These are phyloP conservation scores for Penelope pileata DNA, from an alignment of 2,113 vertebrate species.

Conservation along the genomic window DNA sequence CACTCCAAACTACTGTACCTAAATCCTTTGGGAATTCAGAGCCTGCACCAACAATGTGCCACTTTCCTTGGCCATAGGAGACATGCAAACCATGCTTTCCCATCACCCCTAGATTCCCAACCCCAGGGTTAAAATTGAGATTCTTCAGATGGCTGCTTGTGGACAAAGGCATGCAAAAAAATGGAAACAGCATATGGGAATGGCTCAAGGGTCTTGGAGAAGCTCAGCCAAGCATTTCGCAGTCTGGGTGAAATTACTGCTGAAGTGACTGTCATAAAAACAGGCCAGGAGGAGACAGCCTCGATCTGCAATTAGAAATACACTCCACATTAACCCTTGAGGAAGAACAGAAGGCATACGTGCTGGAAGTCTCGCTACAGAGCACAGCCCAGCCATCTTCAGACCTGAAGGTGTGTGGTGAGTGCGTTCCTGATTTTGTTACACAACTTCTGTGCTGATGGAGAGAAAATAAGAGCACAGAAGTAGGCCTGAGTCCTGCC, in stretches of 20 bases:
- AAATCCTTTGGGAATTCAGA: neutral
- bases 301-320: accelerated
- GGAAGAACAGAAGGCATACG: neutral
- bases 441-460: neutral
- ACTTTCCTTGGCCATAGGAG: no score
- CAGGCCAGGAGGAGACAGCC: neutral
- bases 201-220: neutral
- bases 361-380: neutral
- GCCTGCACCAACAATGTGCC: neutral
- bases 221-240: neutral
- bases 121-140: neutral
- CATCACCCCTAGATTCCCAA: neutral
- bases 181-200: neutral
- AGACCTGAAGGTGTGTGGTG: neutral
- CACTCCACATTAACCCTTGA: neutral
- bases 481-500: neutral
- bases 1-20: neutral
- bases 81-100: neutral
- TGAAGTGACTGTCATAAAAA: neutral
- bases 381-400: neutral
- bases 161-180: neutral
- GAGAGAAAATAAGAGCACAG: neutral
- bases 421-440: neutral
- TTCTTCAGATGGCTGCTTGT: neutral
- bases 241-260: neutral